Conservation (phyloP, 1,140 invertebrate genomes). For the Myzus persicae region DNA sequence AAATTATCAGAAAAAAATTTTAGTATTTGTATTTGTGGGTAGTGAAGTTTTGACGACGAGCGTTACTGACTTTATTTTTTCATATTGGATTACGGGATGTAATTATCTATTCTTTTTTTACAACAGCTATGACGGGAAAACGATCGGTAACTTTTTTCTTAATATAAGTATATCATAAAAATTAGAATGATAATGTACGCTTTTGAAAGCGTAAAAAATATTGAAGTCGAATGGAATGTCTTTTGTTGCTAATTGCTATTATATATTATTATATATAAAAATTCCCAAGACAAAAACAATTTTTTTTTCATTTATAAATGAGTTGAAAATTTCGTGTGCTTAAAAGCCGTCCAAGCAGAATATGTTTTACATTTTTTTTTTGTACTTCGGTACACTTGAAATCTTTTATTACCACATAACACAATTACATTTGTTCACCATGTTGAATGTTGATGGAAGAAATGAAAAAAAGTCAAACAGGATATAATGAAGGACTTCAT, state of each 20-base stretch:
- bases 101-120: not conserved
- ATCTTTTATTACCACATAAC: not conserved
- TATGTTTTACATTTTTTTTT: not conserved
- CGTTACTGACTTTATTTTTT: not conserved
- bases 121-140: too few species aligned
- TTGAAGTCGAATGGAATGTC: not conserved
- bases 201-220: not conserved
- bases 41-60: not conserved
- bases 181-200: not conserved
- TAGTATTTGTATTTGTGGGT: not conserved
- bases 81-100: not conserved
- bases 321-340: not conserved
- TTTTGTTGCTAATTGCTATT: not conserved
- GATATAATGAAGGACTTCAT: not conserved
- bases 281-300: not conserved
- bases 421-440: not conserved
- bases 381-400: not conserved
- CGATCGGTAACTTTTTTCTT: not conserved
- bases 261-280: not conserved
- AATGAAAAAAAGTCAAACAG: not conserved
- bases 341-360: not conserved
- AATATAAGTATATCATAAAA: not conserved
- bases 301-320: not conserved
- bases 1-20: not conserved
- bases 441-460: not conserved